Percentiles rank a stretch among this genome's conserved stretches.
phyloP scores from a whole-genome alignment of 2,113 vertebrate genomes.

The Spheniscus mendiculus region DNA sequence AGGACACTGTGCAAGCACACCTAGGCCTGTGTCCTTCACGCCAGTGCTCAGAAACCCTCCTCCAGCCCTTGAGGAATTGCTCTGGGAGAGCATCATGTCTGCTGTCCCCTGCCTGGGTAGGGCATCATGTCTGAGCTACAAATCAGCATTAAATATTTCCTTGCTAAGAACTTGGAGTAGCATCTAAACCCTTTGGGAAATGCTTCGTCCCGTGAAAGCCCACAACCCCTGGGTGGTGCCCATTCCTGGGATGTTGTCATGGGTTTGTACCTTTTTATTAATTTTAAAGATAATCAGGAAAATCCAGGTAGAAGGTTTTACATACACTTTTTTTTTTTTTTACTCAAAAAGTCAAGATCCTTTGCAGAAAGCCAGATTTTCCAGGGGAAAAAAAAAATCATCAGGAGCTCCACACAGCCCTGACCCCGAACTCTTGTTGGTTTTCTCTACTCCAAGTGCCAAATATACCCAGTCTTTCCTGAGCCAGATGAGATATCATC shows the following conservation, averaged over 20 bases:
- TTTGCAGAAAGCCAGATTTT: background rate
- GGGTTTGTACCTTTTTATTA: background rate
- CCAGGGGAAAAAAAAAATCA: no score
- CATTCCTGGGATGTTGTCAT: background rate
- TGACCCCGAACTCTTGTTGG: background rate
- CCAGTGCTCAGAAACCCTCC: background rate
- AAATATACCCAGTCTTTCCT: background rate
- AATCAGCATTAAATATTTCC: background rate
- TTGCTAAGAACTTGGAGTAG: background rate
- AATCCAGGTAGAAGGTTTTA: background rate
- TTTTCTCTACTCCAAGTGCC: background rate
- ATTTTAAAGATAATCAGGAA: background rate
- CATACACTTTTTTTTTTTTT: background rate
- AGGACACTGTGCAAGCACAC: background rate
- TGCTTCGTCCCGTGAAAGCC: background rate
- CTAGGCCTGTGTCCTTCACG: fast-evolving
- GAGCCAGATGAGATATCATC: background rate
- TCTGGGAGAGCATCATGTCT: background rate
- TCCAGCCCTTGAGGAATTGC: background rate
- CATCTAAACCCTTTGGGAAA: background rate
- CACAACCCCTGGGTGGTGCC: background rate
- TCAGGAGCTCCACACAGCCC: background rate
- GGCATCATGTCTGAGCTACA: background rate
- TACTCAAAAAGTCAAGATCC: background rate
- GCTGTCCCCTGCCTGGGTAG: background rate